These are phyloP conservation scores for Rhabditoides inermis DNA, from an alignment of 2,888 invertebrate species.

Conservation along the genomic window DNA sequence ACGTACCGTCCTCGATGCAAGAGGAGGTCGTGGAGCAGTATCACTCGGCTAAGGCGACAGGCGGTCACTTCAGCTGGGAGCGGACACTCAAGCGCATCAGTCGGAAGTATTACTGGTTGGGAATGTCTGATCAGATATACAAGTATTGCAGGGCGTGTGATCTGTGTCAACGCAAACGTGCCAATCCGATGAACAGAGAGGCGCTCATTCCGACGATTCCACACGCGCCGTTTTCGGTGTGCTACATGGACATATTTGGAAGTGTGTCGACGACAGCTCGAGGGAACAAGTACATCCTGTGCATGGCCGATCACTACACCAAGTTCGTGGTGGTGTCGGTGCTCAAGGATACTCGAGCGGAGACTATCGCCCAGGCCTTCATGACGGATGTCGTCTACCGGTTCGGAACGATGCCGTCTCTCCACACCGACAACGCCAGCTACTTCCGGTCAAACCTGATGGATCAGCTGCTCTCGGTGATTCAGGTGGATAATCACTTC, in stretches of 20 bases:
- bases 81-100: conserved; percentile 15
- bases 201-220: conserved; percentile 5
- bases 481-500: conserved; percentile 14
- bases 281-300: conserved; percentile 13
- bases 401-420: conserved; percentile 21
- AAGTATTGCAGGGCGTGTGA: conserved; percentile 6
- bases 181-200: conserved; percentile 5
- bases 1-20: conserved; percentile 8
- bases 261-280: conserved; percentile 5
- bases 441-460: conserved; percentile 18
- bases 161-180: conserved; percentile 15
- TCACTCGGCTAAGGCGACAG: conserved; percentile 12
- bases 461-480: conserved; percentile 13
- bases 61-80: conserved; percentile 17
- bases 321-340: conserved; percentile 35
- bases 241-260: conserved; percentile 16
- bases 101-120: conserved; percentile 14
- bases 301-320: conserved; percentile 9
- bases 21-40: conserved; percentile 11
- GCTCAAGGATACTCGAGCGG: conserved; percentile 43
- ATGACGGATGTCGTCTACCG: conserved; percentile 18
- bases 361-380: conserved; percentile 42
- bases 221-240: conserved; percentile 4
- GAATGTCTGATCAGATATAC: conserved; percentile 10
- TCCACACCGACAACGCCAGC: conserved; percentile 37